Evolutionary conservation across 2,797 vertebrate genomes (phyloP).

Genomic region (Vespertilio murinus): DNA sequence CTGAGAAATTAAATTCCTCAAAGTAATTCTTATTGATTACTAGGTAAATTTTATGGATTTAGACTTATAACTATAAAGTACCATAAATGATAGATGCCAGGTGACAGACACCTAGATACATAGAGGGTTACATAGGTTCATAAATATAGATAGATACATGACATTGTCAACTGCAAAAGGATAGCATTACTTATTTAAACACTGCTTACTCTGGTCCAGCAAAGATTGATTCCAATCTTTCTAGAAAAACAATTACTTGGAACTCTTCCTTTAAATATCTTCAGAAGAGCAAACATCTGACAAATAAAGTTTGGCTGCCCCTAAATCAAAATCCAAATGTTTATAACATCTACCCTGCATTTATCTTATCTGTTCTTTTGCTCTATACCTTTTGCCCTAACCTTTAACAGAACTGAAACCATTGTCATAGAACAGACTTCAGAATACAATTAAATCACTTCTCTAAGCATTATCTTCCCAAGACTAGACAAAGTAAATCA

Average conservation of each 20-base stretch:
- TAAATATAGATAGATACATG: neutral
- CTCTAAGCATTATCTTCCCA: conserved; percentile 20
- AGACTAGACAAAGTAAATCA: conserved; percentile 18
- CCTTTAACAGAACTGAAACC: neutral
- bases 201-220: neutral
- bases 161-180: neutral
- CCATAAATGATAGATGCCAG: neutral
- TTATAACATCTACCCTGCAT: neutral
- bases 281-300: neutral
- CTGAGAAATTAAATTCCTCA: neutral
- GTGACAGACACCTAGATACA: neutral
- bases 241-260: neutral
- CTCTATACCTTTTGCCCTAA: neutral
- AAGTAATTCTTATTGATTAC: neutral
- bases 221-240: neutral
- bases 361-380: neutral
- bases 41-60: neutral
- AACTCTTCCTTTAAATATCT: neutral
- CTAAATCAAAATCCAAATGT: neutral
- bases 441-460: conserved; percentile 23
- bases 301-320: neutral
- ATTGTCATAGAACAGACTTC: neutral
- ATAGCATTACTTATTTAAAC: neutral
- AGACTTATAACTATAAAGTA: neutral
- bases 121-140: neutral